Conservation (phyloP, 2,888 invertebrate species). For the Spodoptera exigua region DNA sequence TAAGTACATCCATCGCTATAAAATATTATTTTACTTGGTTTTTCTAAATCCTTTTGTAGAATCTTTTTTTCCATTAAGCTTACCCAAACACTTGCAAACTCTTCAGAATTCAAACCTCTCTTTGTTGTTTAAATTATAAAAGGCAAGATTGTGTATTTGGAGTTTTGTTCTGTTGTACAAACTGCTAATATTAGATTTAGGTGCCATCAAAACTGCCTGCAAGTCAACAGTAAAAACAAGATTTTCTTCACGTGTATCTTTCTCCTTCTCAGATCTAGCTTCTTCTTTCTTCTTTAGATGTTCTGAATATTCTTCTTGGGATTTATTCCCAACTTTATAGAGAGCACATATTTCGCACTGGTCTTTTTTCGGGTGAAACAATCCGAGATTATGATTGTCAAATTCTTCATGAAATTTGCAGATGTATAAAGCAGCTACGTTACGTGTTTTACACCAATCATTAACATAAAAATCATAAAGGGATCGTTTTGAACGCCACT, state of each 20-base stretch:
- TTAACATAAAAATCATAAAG: constrained; percentile 10
- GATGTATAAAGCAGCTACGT: constrained; percentile 7
- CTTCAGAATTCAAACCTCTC: constrained; percentile 23
- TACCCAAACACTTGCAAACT: constrained; percentile 16
- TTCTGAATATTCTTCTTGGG: constrained; percentile 13
- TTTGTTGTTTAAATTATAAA: constrained; percentile 22
- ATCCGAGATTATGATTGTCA: constrained; percentile 12
- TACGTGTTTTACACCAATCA: constrained; percentile 12
- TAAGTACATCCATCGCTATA: constrained; percentile 10
- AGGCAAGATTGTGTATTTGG: constrained; percentile 21
- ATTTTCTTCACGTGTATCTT: constrained; percentile 7
- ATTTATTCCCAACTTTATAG: constrained; percentile 30
- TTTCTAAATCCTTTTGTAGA: constrained; percentile 1
- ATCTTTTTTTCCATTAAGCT: constrained; percentile 10
- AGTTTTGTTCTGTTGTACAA: constrained; percentile 27
- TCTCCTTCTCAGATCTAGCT: constrained; percentile 8
- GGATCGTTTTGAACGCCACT: constrained; percentile 7
- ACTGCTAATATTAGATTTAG: constrained; percentile 20
- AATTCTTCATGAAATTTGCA: constrained; percentile 8
- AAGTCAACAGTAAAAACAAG: constrained; percentile 33
- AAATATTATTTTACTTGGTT: not conserved
- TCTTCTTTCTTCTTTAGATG: constrained; percentile 18
- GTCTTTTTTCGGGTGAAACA: constrained; percentile 20
- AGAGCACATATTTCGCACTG: constrained; percentile 29
- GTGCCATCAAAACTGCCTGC: constrained; percentile 30